Percentiles rank a stretch among this genome's conserved stretches.
phyloP scores from a whole-genome alignment of 1,140 invertebrate genomes.

The Agrypnia vestita region DNA sequence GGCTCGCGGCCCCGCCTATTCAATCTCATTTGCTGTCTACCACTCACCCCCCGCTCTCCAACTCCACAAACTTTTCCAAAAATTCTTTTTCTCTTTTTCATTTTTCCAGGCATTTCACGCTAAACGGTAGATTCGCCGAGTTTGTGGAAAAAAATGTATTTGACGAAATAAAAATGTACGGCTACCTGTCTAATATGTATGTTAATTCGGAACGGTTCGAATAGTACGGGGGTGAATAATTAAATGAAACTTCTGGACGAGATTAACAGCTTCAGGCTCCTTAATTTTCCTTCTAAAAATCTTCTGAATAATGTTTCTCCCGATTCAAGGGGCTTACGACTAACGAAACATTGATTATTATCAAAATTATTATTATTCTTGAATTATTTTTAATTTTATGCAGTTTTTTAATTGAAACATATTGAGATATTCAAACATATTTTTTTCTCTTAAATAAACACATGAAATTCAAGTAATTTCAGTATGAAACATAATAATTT shows the following conservation, averaged over 20 bases:
- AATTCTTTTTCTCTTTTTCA: slow-evolving; percentile 22
- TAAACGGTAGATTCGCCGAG: slow-evolving; percentile 20
- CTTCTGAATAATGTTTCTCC: background rate
- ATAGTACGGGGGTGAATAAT: slow-evolving; percentile 37
- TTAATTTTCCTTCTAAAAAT: background rate
- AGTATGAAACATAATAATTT: no score
- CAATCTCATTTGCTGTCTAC: slow-evolving; percentile 21
- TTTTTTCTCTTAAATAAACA: no score
- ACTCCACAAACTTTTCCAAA: slow-evolving; percentile 17
- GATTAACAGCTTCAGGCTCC: background rate
- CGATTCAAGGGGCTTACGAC: background rate
- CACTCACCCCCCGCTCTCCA: background rate
- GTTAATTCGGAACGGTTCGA: slow-evolving; percentile 28
- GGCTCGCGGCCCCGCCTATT: slow-evolving; percentile 8
- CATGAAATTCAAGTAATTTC: no score
- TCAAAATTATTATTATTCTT: background rate
- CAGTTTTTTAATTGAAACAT: no score
- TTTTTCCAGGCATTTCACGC: slow-evolving; percentile 1
- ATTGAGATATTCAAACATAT: no score
- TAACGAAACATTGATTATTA: background rate
- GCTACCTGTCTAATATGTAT: slow-evolving; percentile 35
- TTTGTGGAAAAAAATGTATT: slow-evolving; percentile 22
- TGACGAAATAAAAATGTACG: slow-evolving; percentile 36
- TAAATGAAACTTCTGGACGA: slow-evolving; percentile 18
- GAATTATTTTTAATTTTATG: no score